Evolutionary conservation across 1,140 invertebrate species (phyloP), one percentile per base, ranked within the genome.

Genomic region (Ostrea denselamellosa): DNA sequence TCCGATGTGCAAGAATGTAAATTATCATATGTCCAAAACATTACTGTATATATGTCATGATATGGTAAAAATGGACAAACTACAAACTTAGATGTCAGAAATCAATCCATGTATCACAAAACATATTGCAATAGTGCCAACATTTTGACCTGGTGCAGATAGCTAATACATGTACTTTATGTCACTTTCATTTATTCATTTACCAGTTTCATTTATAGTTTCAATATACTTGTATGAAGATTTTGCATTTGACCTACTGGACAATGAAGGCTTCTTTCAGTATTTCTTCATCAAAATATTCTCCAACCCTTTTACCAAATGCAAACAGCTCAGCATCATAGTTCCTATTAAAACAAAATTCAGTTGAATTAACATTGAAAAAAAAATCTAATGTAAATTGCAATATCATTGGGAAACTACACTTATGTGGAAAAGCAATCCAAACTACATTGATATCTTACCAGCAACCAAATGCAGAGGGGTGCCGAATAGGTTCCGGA

Each of bases 281-380:
- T 25, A 97, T 93, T 77, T 96, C 94, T 0, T 95, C 93, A 88
- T 97, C 95, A 93, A 99, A 98, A 10, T 97, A 95, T 95, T 99
- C 98, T n/a, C 97, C 96, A 14, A 99, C 94, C 68, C 98, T 95
- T 91, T 97, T 96, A 51, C 97, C 97, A 95, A 99, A 99, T 7
- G 98, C 97, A 96, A 96, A 98, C 22, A 99, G 87, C 95, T 99
- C 98, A 0, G 97, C 96, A 90, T 97, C 96, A 93, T 98, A 97
- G 94, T 99, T 99, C 98, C 96, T 96, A 2, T 44, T 2, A 44
- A 2, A 44, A 44, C 1, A 44, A 87, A 85, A 90, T 90, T 68
- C 4, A 65, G 19, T 53, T 44, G 34, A 44, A 44, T 44, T 5
- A 2, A 44, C 34, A 44, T 44, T 44, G 34, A 5, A 44, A 44